Conservation (phyloP, 1,140 invertebrate species). For the Hypothenemus hampei region DNA sequence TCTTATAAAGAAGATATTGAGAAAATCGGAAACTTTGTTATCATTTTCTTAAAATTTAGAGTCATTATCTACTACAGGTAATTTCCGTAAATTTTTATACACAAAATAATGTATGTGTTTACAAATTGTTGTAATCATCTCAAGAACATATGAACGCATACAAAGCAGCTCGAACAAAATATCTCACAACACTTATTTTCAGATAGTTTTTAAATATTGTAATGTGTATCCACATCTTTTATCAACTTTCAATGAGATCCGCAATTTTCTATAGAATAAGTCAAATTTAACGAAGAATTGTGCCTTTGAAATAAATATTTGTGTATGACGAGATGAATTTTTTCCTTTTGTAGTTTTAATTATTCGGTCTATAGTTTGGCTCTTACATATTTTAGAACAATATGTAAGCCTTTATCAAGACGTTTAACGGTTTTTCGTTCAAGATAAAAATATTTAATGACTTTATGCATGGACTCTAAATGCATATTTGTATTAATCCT, state of each 20-base stretch:
- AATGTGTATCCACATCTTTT: neutral
- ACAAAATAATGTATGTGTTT: neutral
- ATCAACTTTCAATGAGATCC: too few relatives aligned
- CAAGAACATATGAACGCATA: neutral
- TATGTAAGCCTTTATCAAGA: constrained; percentile 19
- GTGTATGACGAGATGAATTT: too few relatives aligned
- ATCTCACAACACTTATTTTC: neutral
- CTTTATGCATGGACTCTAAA: constrained; percentile 22
- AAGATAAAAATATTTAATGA: constrained; percentile 21
- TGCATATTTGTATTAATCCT: constrained; percentile 26
- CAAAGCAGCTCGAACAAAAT: neutral
- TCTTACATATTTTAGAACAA: constrained; percentile 17
- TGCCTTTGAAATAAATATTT: too few relatives aligned
- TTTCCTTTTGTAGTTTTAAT: neutral
- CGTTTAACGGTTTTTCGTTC: constrained; percentile 23
- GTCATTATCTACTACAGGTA: too few relatives aligned
- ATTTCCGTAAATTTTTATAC: too few relatives aligned
- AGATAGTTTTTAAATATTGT: neutral
- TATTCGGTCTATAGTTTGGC: constrained; percentile 22
- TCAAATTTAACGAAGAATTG: too few relatives aligned
- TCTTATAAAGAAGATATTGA: too few relatives aligned
- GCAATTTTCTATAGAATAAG: too few relatives aligned
- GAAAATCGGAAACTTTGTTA: too few relatives aligned
- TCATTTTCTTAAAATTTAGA: too few relatives aligned
- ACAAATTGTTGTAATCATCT: neutral